Evolutionary conservation across 2,888 invertebrate genomes (phyloP).

Genomic region (Oasisia sp.): DNA sequence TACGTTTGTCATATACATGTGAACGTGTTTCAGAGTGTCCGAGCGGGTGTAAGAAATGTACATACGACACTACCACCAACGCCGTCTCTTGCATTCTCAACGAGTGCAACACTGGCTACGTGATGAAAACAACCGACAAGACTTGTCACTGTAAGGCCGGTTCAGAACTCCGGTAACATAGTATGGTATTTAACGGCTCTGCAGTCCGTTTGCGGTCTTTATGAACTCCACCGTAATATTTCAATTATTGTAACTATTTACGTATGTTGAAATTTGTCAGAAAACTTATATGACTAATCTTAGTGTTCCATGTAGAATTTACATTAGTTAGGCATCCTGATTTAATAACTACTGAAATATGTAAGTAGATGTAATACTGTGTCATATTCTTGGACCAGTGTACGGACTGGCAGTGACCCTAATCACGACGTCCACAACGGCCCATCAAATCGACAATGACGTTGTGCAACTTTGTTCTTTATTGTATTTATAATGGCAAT

Average conservation of each 20-base stretch:
- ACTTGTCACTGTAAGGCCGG: neutral
- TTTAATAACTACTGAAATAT: neutral
- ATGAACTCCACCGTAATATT: too few species aligned
- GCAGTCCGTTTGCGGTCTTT: too few species aligned
- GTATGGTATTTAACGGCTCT: too few species aligned
- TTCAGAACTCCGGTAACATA: too few species aligned
- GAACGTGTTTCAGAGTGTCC: conserved; percentile 18
- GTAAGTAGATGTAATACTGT: too few species aligned
- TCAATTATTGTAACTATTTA: too few species aligned
- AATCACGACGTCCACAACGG: too few species aligned
- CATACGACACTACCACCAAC: conserved; percentile 20
- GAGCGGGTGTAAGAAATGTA: conserved; percentile 24
- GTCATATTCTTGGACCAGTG: neutral
- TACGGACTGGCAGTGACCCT: too few species aligned
- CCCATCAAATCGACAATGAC: too few species aligned
- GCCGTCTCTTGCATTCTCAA: conserved; percentile 18
- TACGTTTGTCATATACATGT: neutral
- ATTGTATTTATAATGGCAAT: too few species aligned
- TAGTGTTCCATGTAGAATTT: neutral
- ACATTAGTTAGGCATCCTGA: neutral
- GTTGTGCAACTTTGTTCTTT: too few species aligned
- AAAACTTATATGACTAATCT: neutral
- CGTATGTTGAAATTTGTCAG: too few species aligned
- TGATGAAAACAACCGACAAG: neutral
- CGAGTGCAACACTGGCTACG: conserved; percentile 23